Base-by-base conservation (phyloP, 2,113 vertebrate genomes). In the Coptodon bakossiorum region DNA sequence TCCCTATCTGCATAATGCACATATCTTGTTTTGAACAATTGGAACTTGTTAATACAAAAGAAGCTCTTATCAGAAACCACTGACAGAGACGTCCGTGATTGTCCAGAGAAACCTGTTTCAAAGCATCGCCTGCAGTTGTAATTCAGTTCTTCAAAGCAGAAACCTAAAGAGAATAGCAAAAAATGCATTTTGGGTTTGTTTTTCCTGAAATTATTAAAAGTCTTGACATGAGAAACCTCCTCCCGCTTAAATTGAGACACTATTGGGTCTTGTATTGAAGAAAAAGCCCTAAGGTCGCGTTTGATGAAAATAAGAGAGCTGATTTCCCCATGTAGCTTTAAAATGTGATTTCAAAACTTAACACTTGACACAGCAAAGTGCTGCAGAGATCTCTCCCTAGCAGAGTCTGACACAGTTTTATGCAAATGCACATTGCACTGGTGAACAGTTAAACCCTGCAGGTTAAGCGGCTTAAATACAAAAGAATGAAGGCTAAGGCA, bases 391-490 rank as follows among this genome's bases (percentile, higher is more conserved):
- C 16, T 83, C 22, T 22, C 81, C 61, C 24, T 27, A 50, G 10
- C 24, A 14, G 34, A 31, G 50, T 85, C 50, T 83, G 73, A 82
- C 40, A 50, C 22, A n/a, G 12, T 76, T 84, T 80, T 81, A 86
- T 89, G 85, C 63, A 84, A 90, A 93, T 84, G 34, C 19, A 38
- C 29, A 13, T 48, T 34, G 19, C 36, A 76, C 12, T 31, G 34
- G 57, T 36, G 81, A 85, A 68, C 80, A 80, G 82, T 71, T 88
- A 85, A 90, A 87, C 14, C 85, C 85, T 43, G 48, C 63, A 91
- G 82, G 76, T 91, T 91, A 93, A 92, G 88, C 86, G 38, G 80
- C 91, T 91, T 93, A 91, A 80, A 80, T 57, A 81, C 59, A 85
- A 88, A 84, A 86, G 34, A 89, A 83, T 48, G 48, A 68, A 89